phyloP scores from a whole-genome alignment of 2,113 vertebrate species.

The Hyla sarda region DNA sequence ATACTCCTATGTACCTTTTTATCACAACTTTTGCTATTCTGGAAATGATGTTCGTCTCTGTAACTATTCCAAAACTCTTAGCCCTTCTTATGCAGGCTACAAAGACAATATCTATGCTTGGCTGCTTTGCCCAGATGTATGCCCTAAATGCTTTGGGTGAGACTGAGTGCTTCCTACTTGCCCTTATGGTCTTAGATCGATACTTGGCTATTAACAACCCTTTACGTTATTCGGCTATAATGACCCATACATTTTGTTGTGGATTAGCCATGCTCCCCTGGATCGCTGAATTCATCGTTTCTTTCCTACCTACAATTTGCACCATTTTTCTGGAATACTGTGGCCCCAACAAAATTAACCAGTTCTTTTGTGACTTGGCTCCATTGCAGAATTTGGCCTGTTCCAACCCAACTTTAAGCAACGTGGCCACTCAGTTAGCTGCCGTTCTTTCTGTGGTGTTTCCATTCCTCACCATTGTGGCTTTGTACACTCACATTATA shows the following conservation, averaged over 20 bases:
- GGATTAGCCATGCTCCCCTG: background rate
- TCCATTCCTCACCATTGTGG: background rate
- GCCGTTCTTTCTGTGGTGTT: background rate
- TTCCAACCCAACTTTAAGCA: background rate
- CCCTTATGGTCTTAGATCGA: background rate
- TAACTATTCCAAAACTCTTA: constrained; percentile 17
- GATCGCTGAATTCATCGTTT: background rate
- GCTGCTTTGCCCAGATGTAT: constrained; percentile 43
- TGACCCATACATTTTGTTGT: background rate
- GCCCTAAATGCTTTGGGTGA: constrained; percentile 1
- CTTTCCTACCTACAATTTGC: background rate
- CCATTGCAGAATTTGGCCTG: background rate
- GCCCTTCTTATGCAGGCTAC: background rate
- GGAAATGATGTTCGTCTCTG: constrained; percentile 36
- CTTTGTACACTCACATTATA: background rate
- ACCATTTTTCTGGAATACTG: background rate
- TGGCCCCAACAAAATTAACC: background rate
- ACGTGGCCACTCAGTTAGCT: background rate
- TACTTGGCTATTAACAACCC: background rate
- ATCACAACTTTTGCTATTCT: constrained; percentile 10
- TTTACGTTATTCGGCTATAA: background rate
- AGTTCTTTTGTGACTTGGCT: background rate
- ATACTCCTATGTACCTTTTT: constrained; percentile 39
- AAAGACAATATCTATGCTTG: background rate
- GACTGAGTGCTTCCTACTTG: background rate